Conservation (phyloP, 2,888 invertebrate genomes). For the Euplexia lucipara region DNA sequence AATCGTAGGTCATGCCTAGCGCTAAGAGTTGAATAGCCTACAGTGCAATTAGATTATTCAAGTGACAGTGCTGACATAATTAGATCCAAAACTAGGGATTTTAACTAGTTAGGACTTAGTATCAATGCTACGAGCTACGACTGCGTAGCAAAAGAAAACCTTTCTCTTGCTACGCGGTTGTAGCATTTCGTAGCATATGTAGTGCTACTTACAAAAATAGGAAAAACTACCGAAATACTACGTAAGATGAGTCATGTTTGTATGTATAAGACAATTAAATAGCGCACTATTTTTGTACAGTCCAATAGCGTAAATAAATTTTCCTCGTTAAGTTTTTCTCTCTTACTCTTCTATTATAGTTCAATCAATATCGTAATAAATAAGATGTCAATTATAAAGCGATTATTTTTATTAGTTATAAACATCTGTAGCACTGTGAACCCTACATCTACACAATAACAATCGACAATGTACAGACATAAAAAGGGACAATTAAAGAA, state of each 20-base stretch:
- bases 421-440: conserved; percentile 17
- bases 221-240: neutral
- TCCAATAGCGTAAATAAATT: too few relatives aligned
- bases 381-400: conserved; percentile 14
- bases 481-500: conserved; percentile 42
- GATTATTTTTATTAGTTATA: conserved; percentile 14
- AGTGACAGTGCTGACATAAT: too few relatives aligned
- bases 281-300: neutral
- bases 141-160: conserved; percentile 14
- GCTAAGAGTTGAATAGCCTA: neutral
- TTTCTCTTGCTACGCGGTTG: neutral
- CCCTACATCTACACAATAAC: conserved; percentile 29
- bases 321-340: neutral
- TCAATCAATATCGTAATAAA: conserved; percentile 22
- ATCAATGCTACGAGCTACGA: conserved; percentile 7
- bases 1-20: neutral
- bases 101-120: neutral
- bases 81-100: neutral
- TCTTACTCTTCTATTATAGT: neutral
- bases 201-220: neutral
- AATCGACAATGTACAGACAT: conserved; percentile 25
- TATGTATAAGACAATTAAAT: too few relatives aligned
- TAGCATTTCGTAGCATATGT: neutral
- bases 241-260: neutral
- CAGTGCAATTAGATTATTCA: neutral